Base-by-base conservation (phyloP, 2,113 vertebrate species). In the Turnix velox region DNA sequence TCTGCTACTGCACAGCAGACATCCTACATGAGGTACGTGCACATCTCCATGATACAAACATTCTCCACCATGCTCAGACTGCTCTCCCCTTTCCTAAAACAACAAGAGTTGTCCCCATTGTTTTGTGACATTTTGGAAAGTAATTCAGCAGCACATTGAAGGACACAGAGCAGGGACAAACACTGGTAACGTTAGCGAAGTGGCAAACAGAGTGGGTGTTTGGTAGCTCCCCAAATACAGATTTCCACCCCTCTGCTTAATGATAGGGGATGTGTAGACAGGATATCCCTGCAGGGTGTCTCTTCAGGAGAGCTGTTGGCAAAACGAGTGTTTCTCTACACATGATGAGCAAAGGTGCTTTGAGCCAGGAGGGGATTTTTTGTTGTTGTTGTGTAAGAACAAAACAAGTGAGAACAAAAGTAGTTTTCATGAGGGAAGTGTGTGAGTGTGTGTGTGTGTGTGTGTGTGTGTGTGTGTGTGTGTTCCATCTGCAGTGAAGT, bases 271-370 rank as follows among this genome's bases (percentile, higher is more conserved):
- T 25, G 82, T 51, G 79, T 31, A 92, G 88, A 90, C 79, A 93
- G 93, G 82, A 92, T 51, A 67, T 85, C 90, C 93, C 94, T 77
- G 88, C 78, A 62, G 88, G 93, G 48, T 69, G 78, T 81, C 94
- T 93, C 87, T 83, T 51, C 78, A 39, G 76, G 54, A 91, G 42
- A 58, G 78, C 62, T 74, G 62, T 12, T 90, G 93, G 84, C 75
- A 87, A 75, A 74, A 9, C 3, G 18, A 31, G n/a, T 14, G 67
- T 62, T 78, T n/a, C 89, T 82, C 62, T 51, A 6, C 28, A 12
- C 51, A 5, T 0, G 1, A 68, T 49, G 86, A 92, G 84, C 85
- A 73, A 46, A 84, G 87, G 89, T 77, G 59, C 52, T 68, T 55
- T 2, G 27, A 91, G 89, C 73, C 84, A 81, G 87, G 45, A 49